phyloP scores from a whole-genome alignment of 2,888 invertebrate genomes.

The Euplagia quadripunctaria region DNA sequence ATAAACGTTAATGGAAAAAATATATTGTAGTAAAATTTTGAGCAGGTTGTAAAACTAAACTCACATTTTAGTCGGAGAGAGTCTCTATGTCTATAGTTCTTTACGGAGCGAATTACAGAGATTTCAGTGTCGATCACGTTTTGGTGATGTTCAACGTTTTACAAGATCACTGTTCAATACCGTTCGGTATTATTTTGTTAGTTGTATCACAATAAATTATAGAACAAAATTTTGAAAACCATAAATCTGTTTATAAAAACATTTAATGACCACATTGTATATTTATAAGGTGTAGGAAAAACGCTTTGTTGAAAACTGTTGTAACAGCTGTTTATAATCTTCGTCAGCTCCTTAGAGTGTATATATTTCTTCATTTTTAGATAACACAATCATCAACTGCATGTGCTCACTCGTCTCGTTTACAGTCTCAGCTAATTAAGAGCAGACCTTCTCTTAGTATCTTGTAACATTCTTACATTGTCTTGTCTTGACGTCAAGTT shows the following conservation, averaged over 20 bases:
- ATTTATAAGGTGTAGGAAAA: not conserved
- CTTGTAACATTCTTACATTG: not conserved
- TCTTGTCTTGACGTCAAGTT: no score
- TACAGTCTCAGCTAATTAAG: no score
- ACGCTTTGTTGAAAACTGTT: slow-evolving; percentile 9
- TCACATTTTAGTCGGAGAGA: slow-evolving; percentile 20
- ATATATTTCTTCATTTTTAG: slow-evolving; percentile 10
- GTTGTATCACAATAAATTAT: not conserved
- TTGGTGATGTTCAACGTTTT: slow-evolving; percentile 6
- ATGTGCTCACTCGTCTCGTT: not conserved
- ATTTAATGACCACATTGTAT: not conserved
- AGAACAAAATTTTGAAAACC: not conserved
- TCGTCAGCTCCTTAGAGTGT: slow-evolving; percentile 20
- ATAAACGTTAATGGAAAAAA: slow-evolving; percentile 21
- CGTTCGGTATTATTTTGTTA: not conserved
- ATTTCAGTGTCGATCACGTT: slow-evolving; percentile 13
- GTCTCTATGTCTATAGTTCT: not conserved
- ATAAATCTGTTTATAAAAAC: not conserved
- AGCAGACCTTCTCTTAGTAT: no score
- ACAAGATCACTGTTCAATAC: not conserved
- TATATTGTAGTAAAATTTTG: slow-evolving; percentile 17
- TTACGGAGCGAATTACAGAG: slow-evolving; percentile 27
- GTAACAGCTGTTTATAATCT: slow-evolving; percentile 21
- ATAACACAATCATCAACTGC: not conserved
- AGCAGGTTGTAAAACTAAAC: slow-evolving; percentile 26